phyloP scores from a whole-genome alignment of 2,888 invertebrate genomes.

The Phrixothrix hirtus region DNA sequence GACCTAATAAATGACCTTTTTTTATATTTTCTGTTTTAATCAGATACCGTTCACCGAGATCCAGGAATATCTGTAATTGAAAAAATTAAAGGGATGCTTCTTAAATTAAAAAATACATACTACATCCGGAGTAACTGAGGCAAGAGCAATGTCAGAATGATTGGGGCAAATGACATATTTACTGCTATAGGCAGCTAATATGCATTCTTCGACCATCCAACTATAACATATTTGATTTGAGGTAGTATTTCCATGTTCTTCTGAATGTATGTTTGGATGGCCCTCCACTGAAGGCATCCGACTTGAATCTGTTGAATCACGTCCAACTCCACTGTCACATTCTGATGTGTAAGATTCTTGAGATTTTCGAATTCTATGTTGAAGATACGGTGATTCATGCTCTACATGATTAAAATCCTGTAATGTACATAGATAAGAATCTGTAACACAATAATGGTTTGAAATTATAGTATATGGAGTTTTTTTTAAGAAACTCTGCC shows the following conservation, averaged over 20 bases:
- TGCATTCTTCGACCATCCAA: slow-evolving; percentile 97
- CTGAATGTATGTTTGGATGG: slow-evolving; percentile 59
- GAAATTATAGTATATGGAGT: no score
- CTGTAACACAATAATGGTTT: no score
- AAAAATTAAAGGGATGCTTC: background rate
- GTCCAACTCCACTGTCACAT: slow-evolving; percentile 86
- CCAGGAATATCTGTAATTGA: slow-evolving; percentile 72
- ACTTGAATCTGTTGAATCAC: slow-evolving; percentile 78
- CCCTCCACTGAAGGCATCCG: slow-evolving; percentile 84
- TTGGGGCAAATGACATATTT: slow-evolving; percentile 73
- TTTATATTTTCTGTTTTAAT: slow-evolving; percentile 83
- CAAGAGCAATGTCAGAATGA: slow-evolving; percentile 75
- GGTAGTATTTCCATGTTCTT: slow-evolving; percentile 42
- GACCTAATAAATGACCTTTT: slow-evolving; percentile 76
- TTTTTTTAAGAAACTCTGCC: no score
- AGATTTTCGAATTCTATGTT: slow-evolving; percentile 58
- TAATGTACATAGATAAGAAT: slow-evolving; percentile 2
- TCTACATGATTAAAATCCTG: slow-evolving; percentile 15
- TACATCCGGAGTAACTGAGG: slow-evolving; percentile 90
- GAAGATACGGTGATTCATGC: slow-evolving; percentile 27
- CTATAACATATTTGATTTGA: slow-evolving; percentile 61
- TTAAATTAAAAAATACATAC: slow-evolving; percentile 56
- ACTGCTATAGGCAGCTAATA: slow-evolving; percentile 80
- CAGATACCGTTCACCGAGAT: slow-evolving; percentile 79
- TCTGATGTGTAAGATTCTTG: slow-evolving; percentile 80